Evolutionary conservation across 2,113 vertebrate species (phyloP), one percentile per base, ranked within the genome.

Genomic region (Zapornia atra): DNA sequence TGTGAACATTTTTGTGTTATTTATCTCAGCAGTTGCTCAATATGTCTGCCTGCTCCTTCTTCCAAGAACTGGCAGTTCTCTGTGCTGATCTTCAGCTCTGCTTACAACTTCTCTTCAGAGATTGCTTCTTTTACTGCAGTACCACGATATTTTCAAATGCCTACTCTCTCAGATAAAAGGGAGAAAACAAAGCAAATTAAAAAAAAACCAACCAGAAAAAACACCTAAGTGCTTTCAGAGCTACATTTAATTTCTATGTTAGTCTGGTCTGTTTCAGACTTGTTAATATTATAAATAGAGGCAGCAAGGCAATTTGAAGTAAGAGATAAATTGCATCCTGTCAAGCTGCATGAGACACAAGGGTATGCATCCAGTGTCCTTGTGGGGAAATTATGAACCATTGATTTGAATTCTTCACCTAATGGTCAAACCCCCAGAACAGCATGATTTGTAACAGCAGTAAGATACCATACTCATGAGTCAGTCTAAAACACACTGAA

Each of bases 221-320:
- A 51, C 34, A 54, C 12, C 24, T 33, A 8, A 66, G 11, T 69
- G 18, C 9, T 92, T 91, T 86, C 68, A 81, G 70, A 92, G 17
- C 15, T 79, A 16, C 42, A 17, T 76, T 90, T 90, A 68, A 64
- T 94, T 91, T 91, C 40, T 71, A 40, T 17, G 18, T 84, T 88
- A 26, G 38, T 51, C 53, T 85, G 22, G 17, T 73, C 46, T 95
- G 28, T 12, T 66, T 92, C 33, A 51, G 46, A 76, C 72, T 91
- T 94, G n/a, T 68, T 92, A 90, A 83, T 85, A 59, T 46, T 83
- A 66, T 36, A 85, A 96, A 89, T 48, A 91, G 64, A 91, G 24
- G 25, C 28, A 91, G 63, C 24, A 79, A 84, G 33, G 51, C 44
- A 90, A 76, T 92, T 56, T 79, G 66, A 83, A 89, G 25, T 22